These are phyloP conservation scores for Syrphus vitripennis DNA, from an alignment of 2,888 invertebrate genomes.

Conservation along the genomic window DNA sequence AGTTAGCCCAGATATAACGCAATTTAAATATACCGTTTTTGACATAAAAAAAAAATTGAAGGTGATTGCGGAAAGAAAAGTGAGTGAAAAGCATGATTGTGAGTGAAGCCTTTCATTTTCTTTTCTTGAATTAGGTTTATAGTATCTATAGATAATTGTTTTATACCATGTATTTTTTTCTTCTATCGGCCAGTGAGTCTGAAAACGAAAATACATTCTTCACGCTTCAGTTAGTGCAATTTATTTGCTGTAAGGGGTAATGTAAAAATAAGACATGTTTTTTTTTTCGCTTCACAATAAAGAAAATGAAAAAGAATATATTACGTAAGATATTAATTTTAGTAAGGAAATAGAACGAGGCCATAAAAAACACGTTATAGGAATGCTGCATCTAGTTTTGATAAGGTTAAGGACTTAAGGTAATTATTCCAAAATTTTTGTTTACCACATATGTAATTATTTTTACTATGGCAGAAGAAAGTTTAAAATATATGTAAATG, in stretches of 20 bases:
- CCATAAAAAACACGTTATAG: too few species aligned
- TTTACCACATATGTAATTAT: too few species aligned
- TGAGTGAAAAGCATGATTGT: not conserved
- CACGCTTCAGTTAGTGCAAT: slow-evolving; percentile 8
- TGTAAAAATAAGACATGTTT: not conserved
- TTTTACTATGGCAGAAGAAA: too few species aligned
- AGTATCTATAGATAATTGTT: not conserved
- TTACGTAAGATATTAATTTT: slow-evolving; percentile 1
- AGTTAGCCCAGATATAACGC: too few species aligned
- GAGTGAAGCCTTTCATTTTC: slow-evolving; percentile 1
- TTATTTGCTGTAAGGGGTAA: not conserved
- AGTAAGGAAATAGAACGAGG: not conserved
- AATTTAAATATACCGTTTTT: not conserved
- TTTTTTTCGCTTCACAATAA: not conserved
- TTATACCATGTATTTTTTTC: not conserved
- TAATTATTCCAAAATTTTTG: too few species aligned
- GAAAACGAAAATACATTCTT: slow-evolving; percentile 11
- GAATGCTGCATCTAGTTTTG: not conserved
- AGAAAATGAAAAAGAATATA: not conserved
- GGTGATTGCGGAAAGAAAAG: not conserved
- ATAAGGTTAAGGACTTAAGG: too few species aligned
- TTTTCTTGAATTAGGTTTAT: not conserved
- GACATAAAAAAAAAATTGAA: not conserved
- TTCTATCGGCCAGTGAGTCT: not conserved
- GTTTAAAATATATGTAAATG: too few species aligned